Evolutionary conservation across 2,113 vertebrate species (phyloP), one percentile per base, ranked within the genome.

Genomic region (Harpagus bidentatus): DNA sequence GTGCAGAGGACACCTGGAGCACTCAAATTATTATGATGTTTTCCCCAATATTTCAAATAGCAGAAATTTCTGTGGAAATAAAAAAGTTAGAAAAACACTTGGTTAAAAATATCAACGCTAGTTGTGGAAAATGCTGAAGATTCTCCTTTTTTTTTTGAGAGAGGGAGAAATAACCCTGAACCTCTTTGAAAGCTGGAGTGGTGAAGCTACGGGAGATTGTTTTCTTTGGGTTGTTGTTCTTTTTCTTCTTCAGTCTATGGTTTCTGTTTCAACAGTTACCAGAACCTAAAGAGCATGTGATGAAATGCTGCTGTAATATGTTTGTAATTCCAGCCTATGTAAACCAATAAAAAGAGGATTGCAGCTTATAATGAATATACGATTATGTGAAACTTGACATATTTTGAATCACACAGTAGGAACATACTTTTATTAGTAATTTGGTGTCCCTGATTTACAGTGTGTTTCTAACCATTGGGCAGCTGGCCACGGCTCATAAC

Each of bases 371-470:
- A 96, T 93, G 97, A 94, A 96, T 86, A 70, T 91, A 81, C 59
- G 95, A 96, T 97, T 87, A 97, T 97, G 97, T 96, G 96, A 72
- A 97, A 94, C 58, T 82, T 97, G 97, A 98, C 97, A 96, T 93
- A 86, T 95, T 96, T 97, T 77, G 95, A 96, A 97, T 96, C 96
- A 71, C 97, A 97, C 97, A 97, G 97, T 94, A 97, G 96, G 96
- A 97, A 85, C 92, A 47, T 29, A 82, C 94, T 98, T 97, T 97
- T 97, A 96, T 95, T 95, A 97, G 95, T 96, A 73, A 96, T 97
- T 98, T 95, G 95, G 97, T 97, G 96, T 95, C 96, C 96, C 91
- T 97, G 98, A 98, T 98, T 98, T 98, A 97, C 97, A 95, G 95
- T 32, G 95, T 97, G 97, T 94, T 97, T 95, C 93, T 78, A 87